These are phyloP conservation scores for Acipenser ruthenus DNA, from an alignment of 2,797 vertebrate genomes.

Conservation along the genomic window DNA sequence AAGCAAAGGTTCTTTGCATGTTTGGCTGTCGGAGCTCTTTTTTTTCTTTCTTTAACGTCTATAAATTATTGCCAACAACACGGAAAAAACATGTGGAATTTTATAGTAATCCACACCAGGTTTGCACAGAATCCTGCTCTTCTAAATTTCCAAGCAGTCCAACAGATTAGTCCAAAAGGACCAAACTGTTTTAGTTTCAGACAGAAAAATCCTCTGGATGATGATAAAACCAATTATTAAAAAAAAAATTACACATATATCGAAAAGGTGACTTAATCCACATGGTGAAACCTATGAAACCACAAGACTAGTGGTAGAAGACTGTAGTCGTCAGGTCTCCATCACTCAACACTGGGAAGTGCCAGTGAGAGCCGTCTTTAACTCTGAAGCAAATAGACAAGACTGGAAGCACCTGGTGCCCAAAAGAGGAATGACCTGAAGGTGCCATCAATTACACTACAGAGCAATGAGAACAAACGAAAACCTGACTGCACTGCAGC, in stretches of 20 bases:
- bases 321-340: background rate
- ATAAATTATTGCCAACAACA: no score
- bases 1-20: no score
- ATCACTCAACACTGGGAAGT: constrained; percentile 4
- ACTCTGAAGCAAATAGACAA: constrained; percentile 74
- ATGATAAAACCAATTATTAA: no score
- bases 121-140: no score
- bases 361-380: constrained; percentile 61
- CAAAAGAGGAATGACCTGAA: constrained; percentile 19
- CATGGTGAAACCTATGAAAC: background rate
- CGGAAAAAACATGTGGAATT: no score
- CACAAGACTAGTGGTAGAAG: background rate
- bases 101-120: no score
- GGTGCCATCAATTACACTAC: constrained; percentile 27
- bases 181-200: background rate
- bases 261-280: background rate
- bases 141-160: no score
- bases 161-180: no score
- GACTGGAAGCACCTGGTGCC: constrained; percentile 60
- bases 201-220: background rate
- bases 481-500: constrained; percentile 1
- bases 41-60: no score
- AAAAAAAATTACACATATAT: no score
- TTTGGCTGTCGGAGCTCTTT: no score
- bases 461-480: constrained; percentile 2